Conservation (phyloP, 2,797 vertebrate genomes). For the Danio aesculapii region DNA sequence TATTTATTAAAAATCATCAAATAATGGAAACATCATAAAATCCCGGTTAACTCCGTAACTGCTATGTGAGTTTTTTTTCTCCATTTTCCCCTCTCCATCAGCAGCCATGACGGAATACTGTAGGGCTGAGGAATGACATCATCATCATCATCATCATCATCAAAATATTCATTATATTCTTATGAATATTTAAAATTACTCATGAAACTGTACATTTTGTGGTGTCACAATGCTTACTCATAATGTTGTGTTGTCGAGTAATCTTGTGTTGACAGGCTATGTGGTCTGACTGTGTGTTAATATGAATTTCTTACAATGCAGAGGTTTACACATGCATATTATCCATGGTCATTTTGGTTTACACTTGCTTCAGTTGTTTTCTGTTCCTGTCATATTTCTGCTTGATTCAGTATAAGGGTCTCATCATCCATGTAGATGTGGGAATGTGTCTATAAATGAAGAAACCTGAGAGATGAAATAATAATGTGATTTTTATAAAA, state of each 20-base stretch:
- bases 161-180: neutral
- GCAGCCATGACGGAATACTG: slow-evolving; percentile 53
- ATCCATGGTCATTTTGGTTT: neutral
- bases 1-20: neutral
- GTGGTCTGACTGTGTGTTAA: neutral
- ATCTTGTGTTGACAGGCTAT: neutral
- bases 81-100: neutral
- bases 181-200: neutral
- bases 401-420: neutral
- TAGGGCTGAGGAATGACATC: slow-evolving; percentile 2
- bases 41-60: no score
- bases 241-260: neutral
- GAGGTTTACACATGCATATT: neutral
- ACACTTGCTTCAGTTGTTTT: neutral
- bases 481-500: neutral
- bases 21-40: neutral
- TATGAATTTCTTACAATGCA: neutral
- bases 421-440: neutral
- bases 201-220: neutral
- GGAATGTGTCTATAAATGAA: neutral
- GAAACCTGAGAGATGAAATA: no score
- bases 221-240: neutral
- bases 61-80: neutral
- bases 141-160: neutral
- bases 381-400: neutral